phyloP scores from a whole-genome alignment of 2,113 vertebrate genomes.

The Phaetusa simplex region DNA sequence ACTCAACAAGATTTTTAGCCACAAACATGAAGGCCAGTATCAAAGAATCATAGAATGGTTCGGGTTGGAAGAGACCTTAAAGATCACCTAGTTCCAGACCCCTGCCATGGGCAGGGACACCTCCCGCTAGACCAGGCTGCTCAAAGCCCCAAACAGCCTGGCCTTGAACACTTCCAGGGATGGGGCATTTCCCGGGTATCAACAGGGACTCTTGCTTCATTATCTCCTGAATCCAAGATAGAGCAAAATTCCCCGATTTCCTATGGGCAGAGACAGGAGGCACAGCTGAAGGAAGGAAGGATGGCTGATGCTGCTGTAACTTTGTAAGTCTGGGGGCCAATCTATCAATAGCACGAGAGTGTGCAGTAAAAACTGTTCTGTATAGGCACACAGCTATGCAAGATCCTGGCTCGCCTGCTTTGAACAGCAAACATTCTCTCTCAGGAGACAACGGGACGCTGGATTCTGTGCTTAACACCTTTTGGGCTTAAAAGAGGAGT shows the following conservation, averaged over 20 bases:
- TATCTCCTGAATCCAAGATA: background rate
- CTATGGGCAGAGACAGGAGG: background rate
- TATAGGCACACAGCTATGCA: background rate
- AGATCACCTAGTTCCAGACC: too few relatives aligned
- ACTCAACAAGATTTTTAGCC: background rate
- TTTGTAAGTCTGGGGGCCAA: background rate
- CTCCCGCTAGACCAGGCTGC: too few relatives aligned
- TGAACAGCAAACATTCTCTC: background rate
- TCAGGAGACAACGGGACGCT: fast-evolving
- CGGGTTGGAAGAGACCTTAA: too few relatives aligned
- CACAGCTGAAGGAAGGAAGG: background rate
- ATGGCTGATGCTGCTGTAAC: fast-evolving
- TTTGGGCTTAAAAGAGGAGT: background rate
- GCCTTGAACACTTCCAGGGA: too few relatives aligned
- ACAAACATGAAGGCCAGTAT: background rate
- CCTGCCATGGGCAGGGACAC: too few relatives aligned
- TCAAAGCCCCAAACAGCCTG: too few relatives aligned
- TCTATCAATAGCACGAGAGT: background rate
- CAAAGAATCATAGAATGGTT: too few relatives aligned
- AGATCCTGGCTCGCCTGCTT: background rate
- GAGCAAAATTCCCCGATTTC: background rate
- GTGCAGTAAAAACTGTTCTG: background rate
- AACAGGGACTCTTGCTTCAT: background rate
- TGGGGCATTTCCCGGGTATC: background rate
- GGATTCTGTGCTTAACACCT: background rate